A percentile compares a stretch with the other conserved stretches of the same genome.
phyloP scores from a whole-genome alignment of 2,797 vertebrate genomes.

The Clamator glandarius region DNA sequence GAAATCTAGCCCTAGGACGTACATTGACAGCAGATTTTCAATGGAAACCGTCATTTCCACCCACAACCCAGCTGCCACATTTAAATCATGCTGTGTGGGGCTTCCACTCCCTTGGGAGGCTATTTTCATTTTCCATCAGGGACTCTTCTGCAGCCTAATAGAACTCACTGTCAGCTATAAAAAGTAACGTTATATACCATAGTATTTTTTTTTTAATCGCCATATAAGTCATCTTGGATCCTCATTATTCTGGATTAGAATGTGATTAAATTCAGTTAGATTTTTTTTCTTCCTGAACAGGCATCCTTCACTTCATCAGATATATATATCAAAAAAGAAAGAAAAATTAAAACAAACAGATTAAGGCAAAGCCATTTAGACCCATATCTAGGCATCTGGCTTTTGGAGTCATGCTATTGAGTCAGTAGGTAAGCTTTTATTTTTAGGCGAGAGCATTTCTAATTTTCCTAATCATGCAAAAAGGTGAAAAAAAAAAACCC shows the following conservation, averaged over 20 bases:
- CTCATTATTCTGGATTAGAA: background rate
- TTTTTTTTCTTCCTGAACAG: background rate
- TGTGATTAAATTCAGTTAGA: background rate
- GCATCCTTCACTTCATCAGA: background rate
- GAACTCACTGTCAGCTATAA: slow-evolving; percentile 54
- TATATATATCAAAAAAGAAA: background rate
- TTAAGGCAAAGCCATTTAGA: background rate
- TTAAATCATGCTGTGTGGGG: slow-evolving; percentile 56
- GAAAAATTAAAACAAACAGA: background rate
- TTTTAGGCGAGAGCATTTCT: background rate
- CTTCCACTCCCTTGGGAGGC: slow-evolving; percentile 56
- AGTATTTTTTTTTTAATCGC: background rate
- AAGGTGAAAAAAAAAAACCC: background rate
- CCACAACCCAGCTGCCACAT: slow-evolving; percentile 58
- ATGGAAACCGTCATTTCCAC: slow-evolving; percentile 52
- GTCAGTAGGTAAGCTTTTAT: background rate
- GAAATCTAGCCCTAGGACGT: slow-evolving; percentile 28
- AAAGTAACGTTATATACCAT: slow-evolving; percentile 30
- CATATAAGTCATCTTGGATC: slow-evolving; percentile 26
- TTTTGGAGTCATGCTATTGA: background rate
- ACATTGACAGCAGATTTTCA: slow-evolving; percentile 54
- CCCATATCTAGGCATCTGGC: background rate
- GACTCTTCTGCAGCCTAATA: slow-evolving; percentile 37
- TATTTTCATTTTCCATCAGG: slow-evolving; percentile 51
- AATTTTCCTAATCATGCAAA: background rate